phyloP scores from a whole-genome alignment of 2,888 invertebrate species.

The Druceiella hillmani region DNA sequence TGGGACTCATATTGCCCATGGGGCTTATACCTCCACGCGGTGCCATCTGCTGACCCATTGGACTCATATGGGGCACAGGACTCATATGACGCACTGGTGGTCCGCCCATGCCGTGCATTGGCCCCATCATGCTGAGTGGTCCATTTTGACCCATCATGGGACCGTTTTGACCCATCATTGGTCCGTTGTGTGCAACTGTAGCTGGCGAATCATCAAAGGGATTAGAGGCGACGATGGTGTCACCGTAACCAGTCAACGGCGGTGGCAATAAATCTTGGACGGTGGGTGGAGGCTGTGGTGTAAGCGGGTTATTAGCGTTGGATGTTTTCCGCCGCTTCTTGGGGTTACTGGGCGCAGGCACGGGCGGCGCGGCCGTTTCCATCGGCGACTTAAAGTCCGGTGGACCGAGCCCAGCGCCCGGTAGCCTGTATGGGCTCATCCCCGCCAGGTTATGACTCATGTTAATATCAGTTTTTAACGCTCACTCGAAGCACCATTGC shows the following conservation, averaged over 20 bases:
- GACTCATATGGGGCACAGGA: constrained; percentile 56
- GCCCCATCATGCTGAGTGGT: constrained; percentile 61
- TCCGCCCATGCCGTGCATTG: constrained; percentile 57
- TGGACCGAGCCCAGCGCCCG: constrained; percentile 64
- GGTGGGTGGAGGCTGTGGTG: constrained; percentile 65
- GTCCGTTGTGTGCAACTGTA: constrained; percentile 53
- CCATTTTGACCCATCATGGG: constrained; percentile 65
- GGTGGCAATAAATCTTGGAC: constrained; percentile 78
- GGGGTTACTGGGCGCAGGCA: constrained; percentile 75
- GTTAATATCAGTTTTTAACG: no score
- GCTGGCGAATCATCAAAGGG: constrained; percentile 89
- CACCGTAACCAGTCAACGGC: constrained; percentile 81
- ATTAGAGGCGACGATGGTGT: constrained; percentile 91
- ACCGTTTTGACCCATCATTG: constrained; percentile 58
- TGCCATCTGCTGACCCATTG: constrained; percentile 56
- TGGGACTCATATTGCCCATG: constrained; percentile 65
- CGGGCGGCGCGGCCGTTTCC: constrained; percentile 63
- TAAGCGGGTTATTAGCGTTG: constrained; percentile 59
- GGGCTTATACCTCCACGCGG: constrained; percentile 59
- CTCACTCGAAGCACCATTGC: no score
- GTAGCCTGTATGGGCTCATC: constrained; percentile 75
- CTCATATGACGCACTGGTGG: constrained; percentile 63
- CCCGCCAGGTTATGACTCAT: constrained; percentile 80
- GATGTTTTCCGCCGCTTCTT: constrained; percentile 83
- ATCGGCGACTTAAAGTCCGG: constrained; percentile 69